Evolutionary conservation across 1,140 invertebrate species (phyloP), one percentile per base, ranked within the genome.

Genomic region (Branchinecta lynchi): DNA sequence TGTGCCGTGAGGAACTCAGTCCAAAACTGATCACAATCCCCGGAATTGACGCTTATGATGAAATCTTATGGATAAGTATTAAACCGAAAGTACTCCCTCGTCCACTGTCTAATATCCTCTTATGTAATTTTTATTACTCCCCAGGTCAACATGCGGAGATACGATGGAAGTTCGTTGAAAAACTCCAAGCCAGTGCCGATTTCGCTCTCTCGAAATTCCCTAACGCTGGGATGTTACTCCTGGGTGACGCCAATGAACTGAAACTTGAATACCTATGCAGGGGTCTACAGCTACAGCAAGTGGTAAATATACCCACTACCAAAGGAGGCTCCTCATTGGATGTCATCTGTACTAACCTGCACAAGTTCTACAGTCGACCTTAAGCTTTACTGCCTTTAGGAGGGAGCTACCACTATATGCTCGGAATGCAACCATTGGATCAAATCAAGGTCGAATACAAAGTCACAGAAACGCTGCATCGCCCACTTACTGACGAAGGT

Each of bases 391-490:
- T n/a, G n/a, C 46, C 46, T 51, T 51, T 51, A 51, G 9, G 46
- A 51, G 46, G 46, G 46, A 51, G 46, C 46, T 51, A 51, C 46
- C 46, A 51, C n/a, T n/a, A 51, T 51, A 51, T 51, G 9, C 46
- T 51, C 46, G n/a, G 46, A 51, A 51, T 51, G 46, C 46, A 51
- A 51, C 46, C 46, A 51, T n/a, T 51, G 46, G 46, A 51, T 51
- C n/a, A 51, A 51, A 51, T 51, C 46, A 51, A 51, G 46, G 46
- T 51, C n/a, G 46, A n/a, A n/a, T n/a, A n/a, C n/a, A n/a, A n/a
- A n/a, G n/a, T n/a, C n/a, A n/a, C n/a, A n/a, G n/a, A n/a, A n/a
- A n/a, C n/a, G n/a, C n/a, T n/a, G n/a, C n/a, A n/a, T n/a, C n/a
- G n/a, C n/a, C n/a, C n/a, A n/a, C n/a, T n/a, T n/a, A n/a, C n/a